Evolutionary conservation across 2,888 invertebrate species (phyloP), one percentile per base, ranked within the genome.

Genomic region (Allolobophora icterica): DNA sequence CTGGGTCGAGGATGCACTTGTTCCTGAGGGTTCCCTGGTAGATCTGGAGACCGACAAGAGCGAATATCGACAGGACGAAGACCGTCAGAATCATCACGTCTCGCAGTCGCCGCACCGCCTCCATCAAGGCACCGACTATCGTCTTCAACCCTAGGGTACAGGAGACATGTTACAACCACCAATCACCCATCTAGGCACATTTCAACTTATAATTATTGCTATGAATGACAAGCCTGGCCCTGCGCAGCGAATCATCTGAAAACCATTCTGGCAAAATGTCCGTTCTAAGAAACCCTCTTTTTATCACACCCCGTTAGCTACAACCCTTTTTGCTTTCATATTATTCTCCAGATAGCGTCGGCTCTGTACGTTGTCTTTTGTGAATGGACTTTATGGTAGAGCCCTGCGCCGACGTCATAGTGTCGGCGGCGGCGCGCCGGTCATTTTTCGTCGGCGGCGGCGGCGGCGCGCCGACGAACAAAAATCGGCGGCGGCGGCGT

Each of bases 41-140:
- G 96, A 99, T 98, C 96, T 99, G 99, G 95, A 99, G 97, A 95
- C 99, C 99, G 97, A 99, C 97, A 95, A 99, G 96, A 95, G 99
- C 99, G 96, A 99, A 99, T 96, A 99, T 98, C 95, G 99, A 99
- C 95, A 99, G 97, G 94, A 99, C 98, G 96, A 99, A 99, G 97
- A 99, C 98, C 95, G 99, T 99, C 96, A 99, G 97, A 96, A 99
- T 99, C 96, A 99, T 98, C 97, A 99, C 99, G 97, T 99, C 99
- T 95, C 99, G 97, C 95, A 99, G 97, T 97, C 99, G 98, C 96
- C 99, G 98, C 96, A 99, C 99, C 94, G 99, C 99, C 96, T 99
- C 99, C 96, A 99, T 98, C 96, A 99, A 98, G 96, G 99, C 99
- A 96, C 99, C 99, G 95, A 99, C 99, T 96, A 99, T 99, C 95